Percentiles rank a stretch among this genome's conserved stretches.
These are phyloP conservation scores for Dasyprocta punctata DNA, from an alignment of 2,113 vertebrate species.

Conservation along the genomic window DNA sequence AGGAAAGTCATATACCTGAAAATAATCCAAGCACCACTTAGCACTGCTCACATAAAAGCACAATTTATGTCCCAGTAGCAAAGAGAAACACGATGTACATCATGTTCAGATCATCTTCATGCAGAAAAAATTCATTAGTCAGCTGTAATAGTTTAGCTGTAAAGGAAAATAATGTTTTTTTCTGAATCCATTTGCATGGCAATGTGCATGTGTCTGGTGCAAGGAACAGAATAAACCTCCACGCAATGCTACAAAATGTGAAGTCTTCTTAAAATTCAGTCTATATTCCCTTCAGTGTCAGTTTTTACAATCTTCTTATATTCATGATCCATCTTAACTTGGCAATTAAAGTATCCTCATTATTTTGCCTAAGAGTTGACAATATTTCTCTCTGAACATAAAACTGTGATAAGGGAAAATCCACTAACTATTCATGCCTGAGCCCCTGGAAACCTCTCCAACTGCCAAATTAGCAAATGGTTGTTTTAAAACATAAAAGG, in stretches of 20 bases:
- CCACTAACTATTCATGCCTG: constrained; percentile 49
- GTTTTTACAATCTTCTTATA: constrained; percentile 63
- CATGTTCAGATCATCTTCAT: constrained; percentile 70
- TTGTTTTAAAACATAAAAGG: constrained; percentile 62
- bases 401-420: constrained; percentile 54
- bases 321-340: constrained; percentile 26
- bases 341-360: constrained; percentile 69
- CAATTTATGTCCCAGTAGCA: constrained; percentile 67
- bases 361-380: constrained; percentile 65
- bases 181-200: constrained; percentile 75
- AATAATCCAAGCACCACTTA: constrained; percentile 66
- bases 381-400: constrained; percentile 73
- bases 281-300: constrained; percentile 40
- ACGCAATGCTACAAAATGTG: constrained; percentile 48
- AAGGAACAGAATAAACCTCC: constrained; percentile 63
- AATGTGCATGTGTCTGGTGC: constrained; percentile 60
- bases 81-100: constrained; percentile 62
- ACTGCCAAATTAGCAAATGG: constrained; percentile 64
- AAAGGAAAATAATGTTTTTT: constrained; percentile 70
- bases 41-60: constrained; percentile 61
- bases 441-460: constrained; percentile 39
- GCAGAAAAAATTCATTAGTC: constrained; percentile 78
- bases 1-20: constrained; percentile 65
- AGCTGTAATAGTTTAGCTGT: constrained; percentile 72
- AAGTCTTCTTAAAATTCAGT: constrained; percentile 57